Percentiles rank a stretch among this genome's conserved stretches.
Evolutionary conservation across 1,140 invertebrate genomes (phyloP).

Genomic region (Apocrypta bakeri): DNA sequence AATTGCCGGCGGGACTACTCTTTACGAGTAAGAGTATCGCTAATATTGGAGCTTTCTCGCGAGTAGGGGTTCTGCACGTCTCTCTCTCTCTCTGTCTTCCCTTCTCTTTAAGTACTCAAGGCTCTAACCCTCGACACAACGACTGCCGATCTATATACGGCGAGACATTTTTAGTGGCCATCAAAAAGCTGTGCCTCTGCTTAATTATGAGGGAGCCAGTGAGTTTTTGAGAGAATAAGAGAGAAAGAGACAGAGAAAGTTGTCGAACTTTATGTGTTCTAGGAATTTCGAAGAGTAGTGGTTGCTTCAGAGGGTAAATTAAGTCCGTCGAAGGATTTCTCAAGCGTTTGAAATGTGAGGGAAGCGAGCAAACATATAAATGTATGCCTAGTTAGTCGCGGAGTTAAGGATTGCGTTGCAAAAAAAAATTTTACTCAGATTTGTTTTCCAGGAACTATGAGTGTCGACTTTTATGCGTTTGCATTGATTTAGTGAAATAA

Average conservation of each 20-base stretch:
- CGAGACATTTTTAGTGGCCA: constrained; percentile 74
- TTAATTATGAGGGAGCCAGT: constrained; percentile 71
- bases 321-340: background rate
- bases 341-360: background rate
- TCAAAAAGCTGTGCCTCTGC: constrained; percentile 69
- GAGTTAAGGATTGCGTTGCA: too few species aligned
- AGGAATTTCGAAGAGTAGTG: background rate
- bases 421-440: too few species aligned
- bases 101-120: constrained; percentile 22
- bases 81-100: too few species aligned
- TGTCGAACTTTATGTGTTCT: background rate
- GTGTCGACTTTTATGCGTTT: background rate
- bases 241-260: background rate
- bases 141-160: constrained; percentile 57
- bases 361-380: background rate
- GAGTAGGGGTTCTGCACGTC: background rate
- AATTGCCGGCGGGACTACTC: constrained; percentile 69
- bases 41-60: constrained; percentile 66
- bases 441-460: background rate
- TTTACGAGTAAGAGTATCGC: constrained; percentile 73
- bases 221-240: constrained; percentile 3
- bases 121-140: background rate
- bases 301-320: background rate
- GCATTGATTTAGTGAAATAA: background rate
- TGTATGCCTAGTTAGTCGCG: too few species aligned